Evolutionary conservation across 1,140 invertebrate species (phyloP), one percentile per base, ranked within the genome.

Genomic region (Bathynomus jamesi): DNA sequence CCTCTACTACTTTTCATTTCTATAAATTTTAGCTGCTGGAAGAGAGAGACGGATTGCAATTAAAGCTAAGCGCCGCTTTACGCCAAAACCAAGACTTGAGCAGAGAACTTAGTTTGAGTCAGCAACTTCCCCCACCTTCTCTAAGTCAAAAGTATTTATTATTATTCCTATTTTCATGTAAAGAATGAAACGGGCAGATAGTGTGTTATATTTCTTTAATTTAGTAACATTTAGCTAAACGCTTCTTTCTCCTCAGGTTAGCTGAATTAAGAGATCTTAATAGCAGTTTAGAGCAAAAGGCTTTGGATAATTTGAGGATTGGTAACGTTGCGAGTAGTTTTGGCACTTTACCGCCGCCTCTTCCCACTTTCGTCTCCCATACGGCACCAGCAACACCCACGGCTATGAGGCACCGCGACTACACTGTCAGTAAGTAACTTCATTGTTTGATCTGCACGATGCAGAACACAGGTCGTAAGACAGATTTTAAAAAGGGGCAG

Each of bases 41-140:
- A 81, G 92, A 95, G 80, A 85, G 92, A 68, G 91, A 94, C 80
- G 91, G 89, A 0, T 81, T 94, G 46, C 91, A 94, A 78, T 80
- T 94, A 24, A 86, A 90, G 72, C 80, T 95, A 1, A 93, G 91
- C 0, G 91, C 91, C 80, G 88, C 90, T 0, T 83, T 93, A 29
- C 83, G 90, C 46, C 85, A 89, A 29, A 87, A 89, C 78, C 90
- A 93, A 77, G 83, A 84, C 21, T 70, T 86, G 28, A 73, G 65
- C 27, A 72, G 71, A 61, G 70, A 76, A 64, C 40, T 53, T 53
- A 53, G 40, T 53, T 53, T 53, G 21, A 53, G 40, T 53, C 40
- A 53, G 21, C 40, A 53, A 53, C 40, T 53, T 53, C 40, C 40
- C 21, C 2, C 40, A 17, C 40, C 40, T 3, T 53, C 40, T 53